These are phyloP conservation scores for Malthinus flaveolus DNA, from an alignment of 2,888 invertebrate species.

Conservation along the genomic window DNA sequence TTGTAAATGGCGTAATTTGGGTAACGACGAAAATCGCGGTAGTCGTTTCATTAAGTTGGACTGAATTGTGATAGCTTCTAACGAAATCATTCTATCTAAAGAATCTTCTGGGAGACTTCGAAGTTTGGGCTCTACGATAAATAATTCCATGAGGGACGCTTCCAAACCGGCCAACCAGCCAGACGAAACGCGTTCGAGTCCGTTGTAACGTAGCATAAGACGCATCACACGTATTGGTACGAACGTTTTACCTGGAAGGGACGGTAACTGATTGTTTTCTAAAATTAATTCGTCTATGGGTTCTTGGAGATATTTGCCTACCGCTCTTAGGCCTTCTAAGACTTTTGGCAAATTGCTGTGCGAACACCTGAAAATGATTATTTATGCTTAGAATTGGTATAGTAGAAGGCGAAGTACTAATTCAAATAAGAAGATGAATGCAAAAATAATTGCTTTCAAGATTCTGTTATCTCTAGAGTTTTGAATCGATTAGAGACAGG, in stretches of 20 bases:
- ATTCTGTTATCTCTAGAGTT: too few relatives aligned
- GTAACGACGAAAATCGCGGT: conserved; percentile 72
- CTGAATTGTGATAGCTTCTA: conserved; percentile 84
- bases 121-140: conserved; percentile 81
- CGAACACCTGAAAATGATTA: conserved; percentile 72
- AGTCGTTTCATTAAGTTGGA: conserved; percentile 75
- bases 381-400: too few relatives aligned
- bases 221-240: conserved; percentile 74
- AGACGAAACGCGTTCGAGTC: conserved; percentile 77
- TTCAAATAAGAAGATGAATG: too few relatives aligned
- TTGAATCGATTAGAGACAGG: too few relatives aligned
- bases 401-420: too few relatives aligned
- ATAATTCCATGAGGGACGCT: conserved; percentile 77
- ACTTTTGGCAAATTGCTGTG: conserved; percentile 84
- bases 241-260: conserved; percentile 81
- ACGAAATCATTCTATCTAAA: conserved; percentile 69
- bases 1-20: conserved; percentile 73
- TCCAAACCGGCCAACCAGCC: conserved; percentile 82
- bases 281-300: conserved; percentile 85
- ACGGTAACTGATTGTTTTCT: conserved; percentile 84
- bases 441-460: too few relatives aligned
- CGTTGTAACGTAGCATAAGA: conserved; percentile 82
- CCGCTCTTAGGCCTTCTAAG: conserved; percentile 70
- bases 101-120: conserved; percentile 80
- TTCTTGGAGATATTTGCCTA: conserved; percentile 66